phyloP scores from a whole-genome alignment of 2,113 vertebrate genomes.

The Felis chaus region DNA sequence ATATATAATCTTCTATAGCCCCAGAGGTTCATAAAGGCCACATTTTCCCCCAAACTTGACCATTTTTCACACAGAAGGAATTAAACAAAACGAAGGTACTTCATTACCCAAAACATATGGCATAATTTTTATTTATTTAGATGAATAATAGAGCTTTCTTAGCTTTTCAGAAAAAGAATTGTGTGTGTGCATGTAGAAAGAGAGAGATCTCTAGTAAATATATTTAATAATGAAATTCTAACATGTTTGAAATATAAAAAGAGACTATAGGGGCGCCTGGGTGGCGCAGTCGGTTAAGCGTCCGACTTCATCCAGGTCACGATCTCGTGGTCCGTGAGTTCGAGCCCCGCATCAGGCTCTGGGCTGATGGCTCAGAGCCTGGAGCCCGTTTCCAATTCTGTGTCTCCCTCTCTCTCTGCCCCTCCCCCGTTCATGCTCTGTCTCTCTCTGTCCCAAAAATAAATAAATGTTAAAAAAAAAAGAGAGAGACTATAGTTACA shows the following conservation, averaged over 20 bases:
- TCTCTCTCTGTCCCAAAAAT: no score
- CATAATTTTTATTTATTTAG: constrained; percentile 16
- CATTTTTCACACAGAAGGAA: neutral
- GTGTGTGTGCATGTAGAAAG: neutral
- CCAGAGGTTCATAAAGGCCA: neutral
- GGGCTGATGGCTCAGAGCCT: no score
- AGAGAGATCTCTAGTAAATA: neutral
- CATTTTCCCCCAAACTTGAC: neutral
- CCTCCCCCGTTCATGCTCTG: no score
- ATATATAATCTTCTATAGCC: neutral
- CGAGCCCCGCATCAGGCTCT: no score
- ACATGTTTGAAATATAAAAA: neutral
- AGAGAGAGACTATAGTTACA: neutral
- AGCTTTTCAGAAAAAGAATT: neutral
- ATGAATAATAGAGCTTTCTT: neutral
- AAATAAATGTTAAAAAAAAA: no score
- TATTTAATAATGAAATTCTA: neutral
- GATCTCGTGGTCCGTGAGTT: no score
- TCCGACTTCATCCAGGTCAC: no score
- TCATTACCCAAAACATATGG: neutral
- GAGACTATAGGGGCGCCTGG: neutral
- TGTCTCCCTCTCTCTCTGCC: no score
- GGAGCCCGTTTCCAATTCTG: no score
- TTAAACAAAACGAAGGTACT: neutral
- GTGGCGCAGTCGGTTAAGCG: no score